Evolutionary conservation across 2,113 vertebrate genomes (phyloP), one percentile per base, ranked within the genome.

Genomic region (Oreochromis spilurus): DNA sequence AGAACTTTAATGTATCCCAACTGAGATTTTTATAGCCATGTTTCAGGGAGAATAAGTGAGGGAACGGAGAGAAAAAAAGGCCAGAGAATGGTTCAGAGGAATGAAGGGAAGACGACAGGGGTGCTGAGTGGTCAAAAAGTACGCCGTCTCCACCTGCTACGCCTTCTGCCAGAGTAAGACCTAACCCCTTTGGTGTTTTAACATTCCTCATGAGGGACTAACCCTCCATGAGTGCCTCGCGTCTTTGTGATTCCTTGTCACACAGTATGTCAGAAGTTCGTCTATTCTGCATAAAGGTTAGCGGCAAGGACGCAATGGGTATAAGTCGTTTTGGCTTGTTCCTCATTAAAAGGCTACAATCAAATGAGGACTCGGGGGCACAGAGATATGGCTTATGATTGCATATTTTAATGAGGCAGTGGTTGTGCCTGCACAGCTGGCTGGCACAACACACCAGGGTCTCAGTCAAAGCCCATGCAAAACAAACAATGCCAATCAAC

Each of bases 241-340:
- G 72, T 89, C 87, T 91, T 70, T 38, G 40, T 6, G 34, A 79
- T 84, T 75, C 77, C 78, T 58, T 88, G 91, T 85, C 75, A 19
- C 70, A 58, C 38, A 79, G 10, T 4, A 57, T 90, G 85, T 86
- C 90, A 93, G 57, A 83, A 89, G 94, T 94, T 94, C 93, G 79
- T 95, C 94, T 95, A 92, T 92, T 96, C 95, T 94, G 94, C 93
- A 93, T 93, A 95, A 95, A 96, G 95, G 96, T 96, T 96, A 92
- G 95, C 83, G 88, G 88, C 96, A 96, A 97, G 96, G 95, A 95
- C 95, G 79, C 65, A 38, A 21, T 3, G 60, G 40, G 82, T 91
- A 78, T 60, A 88, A 87, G 92, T 86, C 84, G 65, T 90, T 77
- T 77, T 83, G 87, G 87, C 86, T 86, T 89, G 93, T 91, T 90